Base-by-base conservation (phyloP, 2,888 invertebrate species). In the Chalcis sispes region DNA sequence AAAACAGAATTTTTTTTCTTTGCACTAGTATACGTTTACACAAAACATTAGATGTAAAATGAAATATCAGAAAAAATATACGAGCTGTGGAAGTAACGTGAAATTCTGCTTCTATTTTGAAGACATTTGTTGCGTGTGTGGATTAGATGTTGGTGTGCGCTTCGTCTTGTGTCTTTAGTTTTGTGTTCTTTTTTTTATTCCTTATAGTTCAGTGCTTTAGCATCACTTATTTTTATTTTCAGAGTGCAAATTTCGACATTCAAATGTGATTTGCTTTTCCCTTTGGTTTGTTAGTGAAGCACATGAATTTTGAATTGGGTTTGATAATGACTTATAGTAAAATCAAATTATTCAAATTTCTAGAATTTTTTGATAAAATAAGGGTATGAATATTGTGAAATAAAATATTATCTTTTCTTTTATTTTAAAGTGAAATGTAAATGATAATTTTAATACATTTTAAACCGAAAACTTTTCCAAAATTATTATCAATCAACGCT, bases 1-100 rank as follows among this genome's bases (percentile, higher is more conserved):
- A 74, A 8, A 42, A 77, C 71, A 79, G 32, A 46, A 29, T 71
- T 62, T 70, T n/a, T n/a, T n/a, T n/a, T n/a, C n/a, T n/a, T n/a
- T n/a, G n/a, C n/a, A n/a, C n/a, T n/a, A n/a, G n/a, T n/a, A n/a
- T n/a, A n/a, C n/a, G n/a, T n/a, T n/a, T n/a, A n/a, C n/a, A n/a
- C n/a, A n/a, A n/a, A n/a, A n/a, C n/a, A n/a, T n/a, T n/a, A n/a
- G n/a, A n/a, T n/a, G 36, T 36, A 36, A 36, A 36, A 36, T 7
- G 4, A 36, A 36, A 7, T 36, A 7, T 36, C 10, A 7, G 4
- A 7, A 70, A 56, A 52, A 18, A 42, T 42, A 46, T 20, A 5
- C 58, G 50, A 42, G 27, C 36, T 20, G 23, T 23, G 36, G 36
- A n/a, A 52, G 13, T 67, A 42, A 36, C 3, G 15, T 36, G 15